Base-by-base conservation (phyloP, 1,140 invertebrate species). In the Drosophila tani region DNA sequence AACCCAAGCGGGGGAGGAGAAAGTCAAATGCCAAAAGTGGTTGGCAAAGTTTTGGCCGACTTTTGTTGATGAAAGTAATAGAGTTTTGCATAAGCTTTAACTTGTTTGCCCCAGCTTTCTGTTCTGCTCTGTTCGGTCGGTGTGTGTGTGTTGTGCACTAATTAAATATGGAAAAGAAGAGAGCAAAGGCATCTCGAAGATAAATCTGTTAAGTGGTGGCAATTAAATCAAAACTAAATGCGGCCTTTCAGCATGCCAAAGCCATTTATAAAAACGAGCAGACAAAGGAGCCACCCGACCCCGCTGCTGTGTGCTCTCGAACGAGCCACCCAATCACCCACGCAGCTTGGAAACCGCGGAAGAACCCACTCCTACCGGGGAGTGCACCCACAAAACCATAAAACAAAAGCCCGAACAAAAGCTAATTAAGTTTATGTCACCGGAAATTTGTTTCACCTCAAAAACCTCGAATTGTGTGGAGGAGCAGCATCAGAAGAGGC, bases 401-500 rank as follows among this genome's bases (percentile, higher is more conserved):
- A 90, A 91, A 90, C 85, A 90, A 90, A 90, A 90, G 86, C 86
- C 76, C 82, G 82, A 91, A 91, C 86, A 86, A 91, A 91, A 91
- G 86, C 86, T 91, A 91, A 91, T 91, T 91, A 91, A 91, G 86
- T 91, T 91, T 91, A 91, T 91, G 86, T 91, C 86, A 91, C 86
- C 86, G 86, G 86, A 91, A 91, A 91, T 91, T 91, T 91, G 86
- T 91, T 91, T 91, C 86, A 91, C 85, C 85, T 90, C 85, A 90
- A 90, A 90, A 90, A 90, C 85, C 85, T 90, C 85, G 85, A 91
- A 91, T 90, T 90, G 85, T 90, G 85, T 75, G 88, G 79, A 82
- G 67, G 59, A 56, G 40, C 40, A 65, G 47, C 32, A 19, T 19
- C 38, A 79, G 77, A 3, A 24, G 21, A 24, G 21, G 21, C 32